Evolutionary conservation across 2,113 vertebrate species (phyloP), one percentile per base, ranked within the genome.

Genomic region (Rhinolophus sinicus): DNA sequence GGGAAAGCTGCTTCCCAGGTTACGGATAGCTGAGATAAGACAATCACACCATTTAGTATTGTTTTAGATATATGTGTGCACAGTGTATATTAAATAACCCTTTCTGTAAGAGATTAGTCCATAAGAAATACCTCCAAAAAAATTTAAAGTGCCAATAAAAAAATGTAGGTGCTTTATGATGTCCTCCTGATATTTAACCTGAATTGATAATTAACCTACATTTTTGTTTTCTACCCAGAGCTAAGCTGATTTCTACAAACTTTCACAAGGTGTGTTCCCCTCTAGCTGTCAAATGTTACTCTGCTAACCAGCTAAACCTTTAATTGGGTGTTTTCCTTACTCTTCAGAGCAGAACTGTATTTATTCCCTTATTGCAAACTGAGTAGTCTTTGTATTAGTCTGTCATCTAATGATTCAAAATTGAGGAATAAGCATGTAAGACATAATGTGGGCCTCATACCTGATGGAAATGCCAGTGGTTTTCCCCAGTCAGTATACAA

Each of bases 331-430:
- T 64, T 91, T 90, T 97, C 65, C 65, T 95, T 95, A 91, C 15
- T 84, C 64, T 95, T 96, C 33, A 64, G 22, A 91, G 76, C 75
- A 9, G 50, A 96, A 72, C 64, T 22, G 30, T 93, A 44, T 94
- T 50, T 83, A 38, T 93, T 96, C 35, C 88, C 14, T 93, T 88
- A 72, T 88, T 97, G 94, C 84, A 95, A n/a, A 80, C 56, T 70
- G 64, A 92, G 56, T 60, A 44, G 21, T 88, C 56, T 95, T 97
- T 96, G 80, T 94, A 73, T 96, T 90, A 91, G 54, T 94, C 40
- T 95, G 62, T 78, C 64, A 93, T 95, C 50, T 95, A 47, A 19
- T 96, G 78, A 87, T 95, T 92, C 83, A 96, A 94, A 96, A 92
- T 94, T 83, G 75, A 94, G 85, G 38, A 75, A 84, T 96, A 96